Percentiles rank a stretch among this genome's conserved stretches.
Conservation (phyloP, 1,140 invertebrate genomes). For the Drosophila pachea region DNA sequence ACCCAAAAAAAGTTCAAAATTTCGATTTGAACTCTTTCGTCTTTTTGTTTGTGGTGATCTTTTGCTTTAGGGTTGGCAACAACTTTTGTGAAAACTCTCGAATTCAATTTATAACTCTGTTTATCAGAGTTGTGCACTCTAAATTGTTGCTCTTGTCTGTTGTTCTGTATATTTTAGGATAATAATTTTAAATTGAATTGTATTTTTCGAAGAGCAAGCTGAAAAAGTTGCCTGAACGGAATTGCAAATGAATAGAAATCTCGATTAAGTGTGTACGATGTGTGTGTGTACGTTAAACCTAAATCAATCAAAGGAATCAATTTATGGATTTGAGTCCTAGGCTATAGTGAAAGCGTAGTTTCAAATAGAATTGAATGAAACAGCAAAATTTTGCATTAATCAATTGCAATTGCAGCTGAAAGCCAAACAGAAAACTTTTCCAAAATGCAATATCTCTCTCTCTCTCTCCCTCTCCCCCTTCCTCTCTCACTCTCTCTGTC, state of each 20-base stretch:
- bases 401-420: constrained; percentile 24
- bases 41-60: background rate
- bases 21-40: constrained; percentile 3
- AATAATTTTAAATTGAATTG: constrained; percentile 31
- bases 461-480: background rate
- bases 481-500: background rate
- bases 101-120: constrained; percentile 48
- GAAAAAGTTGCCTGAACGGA: background rate
- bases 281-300: background rate
- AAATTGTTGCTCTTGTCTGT: constrained; percentile 25
- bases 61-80: background rate
- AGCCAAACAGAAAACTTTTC: background rate
- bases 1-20: constrained; percentile 24
- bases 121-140: constrained; percentile 26
- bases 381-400: constrained; percentile 22
- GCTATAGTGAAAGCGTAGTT: too few species aligned
- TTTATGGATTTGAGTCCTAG: background rate
- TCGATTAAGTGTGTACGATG: background rate
- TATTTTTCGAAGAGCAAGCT: constrained; percentile 6
- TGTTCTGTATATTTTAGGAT: constrained; percentile 1
- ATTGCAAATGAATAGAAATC: constrained; percentile 1
- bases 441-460: constrained; percentile 10
- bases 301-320: background rate
- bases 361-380: too few species aligned
- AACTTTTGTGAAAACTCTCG: constrained; percentile 29